phyloP scores from a whole-genome alignment of 2,797 vertebrate species.

The Hippocampus kuda region DNA sequence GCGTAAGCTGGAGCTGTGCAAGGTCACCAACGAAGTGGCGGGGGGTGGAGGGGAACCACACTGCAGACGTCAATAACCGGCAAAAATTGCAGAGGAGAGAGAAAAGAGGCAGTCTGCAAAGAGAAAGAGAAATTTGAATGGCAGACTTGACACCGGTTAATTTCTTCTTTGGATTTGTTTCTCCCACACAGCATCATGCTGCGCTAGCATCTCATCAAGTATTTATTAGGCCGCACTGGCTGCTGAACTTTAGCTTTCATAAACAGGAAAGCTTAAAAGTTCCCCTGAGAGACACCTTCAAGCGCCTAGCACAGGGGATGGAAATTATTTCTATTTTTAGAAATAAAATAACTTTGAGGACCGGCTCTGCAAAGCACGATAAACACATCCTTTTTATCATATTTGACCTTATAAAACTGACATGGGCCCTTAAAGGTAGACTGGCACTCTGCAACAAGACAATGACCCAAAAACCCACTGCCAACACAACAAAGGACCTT shows the following conservation, averaged over 20 bases:
- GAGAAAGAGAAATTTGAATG: not conserved
- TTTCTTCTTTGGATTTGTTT: not conserved
- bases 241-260: not conserved
- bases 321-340: no score
- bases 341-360: no score
- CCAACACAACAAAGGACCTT: no score
- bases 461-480: no score
- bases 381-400: no score
- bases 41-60: not conserved
- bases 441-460: no score
- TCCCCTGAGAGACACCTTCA: not conserved
- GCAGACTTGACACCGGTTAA: not conserved
- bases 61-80: not conserved
- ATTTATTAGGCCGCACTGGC: not conserved
- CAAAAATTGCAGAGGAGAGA: not conserved
- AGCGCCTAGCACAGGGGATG: no score
- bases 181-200: not conserved
- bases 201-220: not conserved
- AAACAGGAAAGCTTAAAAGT: not conserved
- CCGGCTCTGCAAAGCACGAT: no score
- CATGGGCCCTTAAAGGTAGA: no score
- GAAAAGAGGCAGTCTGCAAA: not conserved
- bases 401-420: no score
- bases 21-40: not conserved
- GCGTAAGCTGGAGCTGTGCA: slow-evolving; percentile 2